Evolutionary conservation across 2,797 vertebrate species (phyloP).

Genomic region (Limosa lapponica): DNA sequence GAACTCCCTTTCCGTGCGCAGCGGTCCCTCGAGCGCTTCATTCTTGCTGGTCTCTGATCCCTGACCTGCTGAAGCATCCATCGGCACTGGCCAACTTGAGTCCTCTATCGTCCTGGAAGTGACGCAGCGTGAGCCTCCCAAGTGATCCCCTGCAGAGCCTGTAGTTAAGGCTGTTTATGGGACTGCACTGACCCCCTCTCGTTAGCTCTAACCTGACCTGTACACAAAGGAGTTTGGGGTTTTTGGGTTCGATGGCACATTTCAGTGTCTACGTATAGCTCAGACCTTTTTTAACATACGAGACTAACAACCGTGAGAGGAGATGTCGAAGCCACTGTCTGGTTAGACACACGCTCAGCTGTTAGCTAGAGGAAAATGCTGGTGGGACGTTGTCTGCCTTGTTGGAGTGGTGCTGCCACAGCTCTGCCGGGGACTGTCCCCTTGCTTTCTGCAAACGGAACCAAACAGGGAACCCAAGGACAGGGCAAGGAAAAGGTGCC

Average conservation of each 20-base stretch:
- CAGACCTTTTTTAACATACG: fast-evolving
- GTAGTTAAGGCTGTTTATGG: background rate
- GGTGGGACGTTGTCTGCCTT: background rate
- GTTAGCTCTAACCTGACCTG: background rate
- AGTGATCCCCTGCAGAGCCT: background rate
- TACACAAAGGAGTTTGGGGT: background rate
- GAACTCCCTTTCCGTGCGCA: background rate
- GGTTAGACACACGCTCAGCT: fast-evolving
- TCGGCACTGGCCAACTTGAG: fast-evolving
- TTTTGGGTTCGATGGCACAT: background rate
- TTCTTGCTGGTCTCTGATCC: background rate
- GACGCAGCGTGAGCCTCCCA: background rate
- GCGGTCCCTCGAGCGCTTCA: background rate
- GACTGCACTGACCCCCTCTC: background rate
- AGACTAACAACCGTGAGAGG: background rate
- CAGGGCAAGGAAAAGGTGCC: background rate
- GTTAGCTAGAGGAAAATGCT: background rate
- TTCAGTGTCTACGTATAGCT: background rate
- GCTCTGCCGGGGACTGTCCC: background rate
- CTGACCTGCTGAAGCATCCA: background rate
- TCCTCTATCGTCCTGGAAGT: background rate
- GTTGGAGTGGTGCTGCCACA: background rate
- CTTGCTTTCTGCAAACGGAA: background rate
- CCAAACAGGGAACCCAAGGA: background rate
- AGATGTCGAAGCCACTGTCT: background rate